Conservation (phyloP, 2,113 vertebrate species). For the Propithecus coquereli region DNA sequence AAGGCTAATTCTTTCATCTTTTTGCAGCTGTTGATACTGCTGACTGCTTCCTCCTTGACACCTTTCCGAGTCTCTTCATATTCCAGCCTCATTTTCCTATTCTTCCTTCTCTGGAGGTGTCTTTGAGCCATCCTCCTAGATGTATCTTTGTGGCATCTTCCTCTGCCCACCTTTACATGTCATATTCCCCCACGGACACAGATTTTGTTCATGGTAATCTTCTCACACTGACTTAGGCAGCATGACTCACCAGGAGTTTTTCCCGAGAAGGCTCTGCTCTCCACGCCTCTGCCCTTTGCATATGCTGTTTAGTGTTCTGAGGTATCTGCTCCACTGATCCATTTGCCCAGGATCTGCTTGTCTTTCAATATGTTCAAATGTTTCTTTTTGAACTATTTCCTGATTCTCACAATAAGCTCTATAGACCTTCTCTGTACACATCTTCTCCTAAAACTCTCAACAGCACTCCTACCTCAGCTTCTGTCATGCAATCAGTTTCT, state of each 20-base stretch:
- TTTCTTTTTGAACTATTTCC: not conserved
- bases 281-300: not conserved
- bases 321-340: not conserved
- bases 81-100: not conserved
- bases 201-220: not conserved
- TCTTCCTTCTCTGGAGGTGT: not conserved
- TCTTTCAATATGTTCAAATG: not conserved
- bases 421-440: not conserved
- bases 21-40: not conserved
- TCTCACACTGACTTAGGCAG: not conserved
- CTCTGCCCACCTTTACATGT: not conserved
- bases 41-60: not conserved
- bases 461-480: not conserved
- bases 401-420: not conserved
- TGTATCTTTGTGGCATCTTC: not conserved
- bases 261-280: not conserved
- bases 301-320: not conserved
- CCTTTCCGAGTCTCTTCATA: not conserved
- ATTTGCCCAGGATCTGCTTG: not conserved
- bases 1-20: not conserved
- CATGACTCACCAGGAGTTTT: not conserved
- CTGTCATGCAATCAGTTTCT: not conserved
- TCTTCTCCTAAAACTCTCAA: not conserved
- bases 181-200: fast-evolving
- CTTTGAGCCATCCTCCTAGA: not conserved